Percentiles rank a stretch among this genome's conserved stretches.
Evolutionary conservation across 2,797 vertebrate species (phyloP).

Genomic region (Tiaroga cobitis): DNA sequence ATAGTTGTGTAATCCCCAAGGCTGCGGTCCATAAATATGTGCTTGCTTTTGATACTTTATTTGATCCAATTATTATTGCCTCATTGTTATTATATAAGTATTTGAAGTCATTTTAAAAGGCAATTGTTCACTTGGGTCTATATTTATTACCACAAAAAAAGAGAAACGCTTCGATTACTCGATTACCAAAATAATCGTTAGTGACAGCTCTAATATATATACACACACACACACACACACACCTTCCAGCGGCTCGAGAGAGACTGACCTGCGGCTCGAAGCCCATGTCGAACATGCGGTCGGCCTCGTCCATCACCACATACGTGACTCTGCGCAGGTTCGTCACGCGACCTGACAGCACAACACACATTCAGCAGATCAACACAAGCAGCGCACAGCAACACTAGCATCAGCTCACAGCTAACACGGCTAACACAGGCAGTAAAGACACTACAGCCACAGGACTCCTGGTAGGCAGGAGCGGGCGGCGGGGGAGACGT

Average conservation of each 20-base stretch:
- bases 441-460: slow-evolving; percentile 41
- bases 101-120: too few species aligned
- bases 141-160: neutral
- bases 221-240: too few species aligned
- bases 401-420: slow-evolving; percentile 62
- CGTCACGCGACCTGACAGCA: slow-evolving; percentile 90
- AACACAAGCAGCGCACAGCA: neutral
- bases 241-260: neutral
- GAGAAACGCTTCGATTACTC: neutral
- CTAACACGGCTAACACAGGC: slow-evolving; percentile 44
- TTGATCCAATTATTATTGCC: too few species aligned
- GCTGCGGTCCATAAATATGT: too few species aligned
- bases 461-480: neutral
- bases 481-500: neutral
- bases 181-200: neutral
- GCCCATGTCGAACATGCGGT: slow-evolving; percentile 99
- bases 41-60: too few species aligned
- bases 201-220: too few species aligned
- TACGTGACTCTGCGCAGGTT: slow-evolving; percentile 95
- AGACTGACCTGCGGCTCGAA: slow-evolving; percentile 94
- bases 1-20: too few species aligned
- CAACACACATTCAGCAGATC: slow-evolving; percentile 28
- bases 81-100: too few species aligned
- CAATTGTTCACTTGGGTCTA: neutral
- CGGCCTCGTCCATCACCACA: slow-evolving; percentile 96